phyloP scores from a whole-genome alignment of 2,113 vertebrate genomes.

The Trochalopteron elliotii region DNA sequence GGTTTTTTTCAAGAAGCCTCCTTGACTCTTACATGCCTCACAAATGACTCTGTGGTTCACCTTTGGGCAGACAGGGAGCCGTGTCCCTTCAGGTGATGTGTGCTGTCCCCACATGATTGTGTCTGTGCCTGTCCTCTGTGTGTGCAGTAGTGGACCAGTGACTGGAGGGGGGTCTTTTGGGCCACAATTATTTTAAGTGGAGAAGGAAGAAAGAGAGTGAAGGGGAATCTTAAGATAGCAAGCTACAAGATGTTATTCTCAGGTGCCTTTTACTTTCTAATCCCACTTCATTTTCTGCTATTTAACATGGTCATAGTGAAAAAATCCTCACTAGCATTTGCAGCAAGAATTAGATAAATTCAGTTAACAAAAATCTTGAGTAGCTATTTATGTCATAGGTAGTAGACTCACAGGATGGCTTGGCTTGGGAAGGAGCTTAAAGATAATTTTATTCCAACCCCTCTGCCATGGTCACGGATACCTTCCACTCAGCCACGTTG shows the following conservation, averaged over 20 bases:
- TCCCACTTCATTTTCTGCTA: not conserved
- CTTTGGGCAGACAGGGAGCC: not conserved
- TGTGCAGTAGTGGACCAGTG: not conserved
- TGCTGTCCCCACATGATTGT: accelerated
- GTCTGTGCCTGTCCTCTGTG: not conserved
- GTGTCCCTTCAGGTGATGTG: not conserved
- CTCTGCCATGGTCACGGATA: accelerated
- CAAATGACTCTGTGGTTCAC: not conserved
- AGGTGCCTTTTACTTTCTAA: not conserved
- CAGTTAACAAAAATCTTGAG: not conserved
- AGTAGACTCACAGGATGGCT: not conserved
- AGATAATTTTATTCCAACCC: not conserved
- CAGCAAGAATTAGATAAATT: not conserved
- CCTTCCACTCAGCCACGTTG: not conserved
- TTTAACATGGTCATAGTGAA: not conserved
- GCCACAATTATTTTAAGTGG: not conserved
- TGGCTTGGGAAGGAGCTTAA: not conserved
- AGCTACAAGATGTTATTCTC: not conserved
- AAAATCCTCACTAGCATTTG: not conserved
- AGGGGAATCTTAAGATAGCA: not conserved
- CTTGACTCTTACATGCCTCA: not conserved
- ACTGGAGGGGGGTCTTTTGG: not conserved
- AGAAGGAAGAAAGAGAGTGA: not conserved
- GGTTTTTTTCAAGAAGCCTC: not conserved
- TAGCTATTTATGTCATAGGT: not conserved